Percentiles rank a stretch among this genome's conserved stretches.
phyloP scores from a whole-genome alignment of 2,888 invertebrate species.

The Plemyria rubiginata region DNA sequence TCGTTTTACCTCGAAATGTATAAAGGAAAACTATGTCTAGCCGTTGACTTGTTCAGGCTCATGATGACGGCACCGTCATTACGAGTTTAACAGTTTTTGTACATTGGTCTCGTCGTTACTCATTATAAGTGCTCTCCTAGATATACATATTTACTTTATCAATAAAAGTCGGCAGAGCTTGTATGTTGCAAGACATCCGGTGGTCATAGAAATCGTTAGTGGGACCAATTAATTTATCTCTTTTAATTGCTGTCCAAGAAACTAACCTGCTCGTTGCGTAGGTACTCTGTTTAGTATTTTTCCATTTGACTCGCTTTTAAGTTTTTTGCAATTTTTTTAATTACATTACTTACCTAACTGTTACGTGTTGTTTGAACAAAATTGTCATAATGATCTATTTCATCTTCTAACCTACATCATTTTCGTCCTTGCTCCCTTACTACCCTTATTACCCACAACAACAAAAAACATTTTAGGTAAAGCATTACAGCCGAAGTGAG shows the following conservation, averaged over 20 bases:
- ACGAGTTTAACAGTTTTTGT: too few relatives aligned
- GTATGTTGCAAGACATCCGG: slow-evolving; percentile 36
- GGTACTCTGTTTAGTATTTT: slow-evolving; percentile 10
- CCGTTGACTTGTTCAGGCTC: too few relatives aligned
- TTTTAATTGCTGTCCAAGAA: slow-evolving; percentile 31
- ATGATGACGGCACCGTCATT: too few relatives aligned
- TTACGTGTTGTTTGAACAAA: too few relatives aligned
- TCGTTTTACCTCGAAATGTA: too few relatives aligned
- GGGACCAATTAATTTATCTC: slow-evolving; percentile 33
- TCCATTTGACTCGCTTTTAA: slow-evolving; percentile 23
- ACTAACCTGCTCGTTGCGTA: slow-evolving; percentile 20
- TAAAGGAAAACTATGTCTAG: too few relatives aligned
- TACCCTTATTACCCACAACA: too few relatives aligned
- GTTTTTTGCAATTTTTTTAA: neutral
- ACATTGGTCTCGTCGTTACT: too few relatives aligned
- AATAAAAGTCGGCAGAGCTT: slow-evolving; percentile 13
- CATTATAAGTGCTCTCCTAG: too few relatives aligned
- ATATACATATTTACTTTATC: neutral
- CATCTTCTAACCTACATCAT: too few relatives aligned
- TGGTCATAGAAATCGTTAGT: slow-evolving; percentile 33
- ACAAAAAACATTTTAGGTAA: too few relatives aligned
- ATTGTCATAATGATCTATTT: neutral
- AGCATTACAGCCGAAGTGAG: too few relatives aligned
- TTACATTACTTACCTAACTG: neutral
- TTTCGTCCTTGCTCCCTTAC: neutral